Evolutionary conservation across 2,113 vertebrate genomes (phyloP).

Genomic region (Oncorhynchus kisutch): DNA sequence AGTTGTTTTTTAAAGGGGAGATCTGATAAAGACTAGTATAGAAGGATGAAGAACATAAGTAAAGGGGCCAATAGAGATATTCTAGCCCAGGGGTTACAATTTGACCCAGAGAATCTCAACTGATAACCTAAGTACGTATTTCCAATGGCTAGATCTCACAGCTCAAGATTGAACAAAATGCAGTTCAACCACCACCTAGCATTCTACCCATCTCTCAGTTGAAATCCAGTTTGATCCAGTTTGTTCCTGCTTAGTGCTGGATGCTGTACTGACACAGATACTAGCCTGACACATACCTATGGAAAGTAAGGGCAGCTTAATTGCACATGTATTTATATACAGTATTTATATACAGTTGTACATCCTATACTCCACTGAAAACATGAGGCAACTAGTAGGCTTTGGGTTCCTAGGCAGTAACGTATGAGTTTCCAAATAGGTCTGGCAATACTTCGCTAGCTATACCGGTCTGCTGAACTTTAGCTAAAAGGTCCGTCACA

Average conservation of each 20-base stretch:
- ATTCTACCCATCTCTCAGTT: not conserved
- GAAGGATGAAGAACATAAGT: not conserved
- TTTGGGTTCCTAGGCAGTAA: not conserved
- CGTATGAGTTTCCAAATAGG: not conserved
- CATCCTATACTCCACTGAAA: not conserved
- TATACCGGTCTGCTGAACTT: not conserved
- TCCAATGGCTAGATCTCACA: no score
- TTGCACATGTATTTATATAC: not conserved
- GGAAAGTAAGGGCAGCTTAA: slow-evolving; percentile 45
- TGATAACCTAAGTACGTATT: no score
- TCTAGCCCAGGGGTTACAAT: not conserved
- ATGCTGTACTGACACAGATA: slow-evolving; percentile 9
- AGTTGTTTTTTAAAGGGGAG: no score
- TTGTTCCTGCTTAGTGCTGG: not conserved
- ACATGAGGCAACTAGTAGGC: not conserved
- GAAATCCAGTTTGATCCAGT: not conserved
- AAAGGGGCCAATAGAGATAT: not conserved
- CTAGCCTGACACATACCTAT: slow-evolving; percentile 43
- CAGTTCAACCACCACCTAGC: not conserved
- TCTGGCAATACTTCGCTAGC: not conserved
- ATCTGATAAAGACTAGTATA: no score
- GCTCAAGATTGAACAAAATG: not conserved
- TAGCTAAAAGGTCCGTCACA: not conserved
- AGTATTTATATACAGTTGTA: not conserved
- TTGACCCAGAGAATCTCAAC: not conserved